Conservation (phyloP, 2,113 vertebrate genomes). For the Bos taurus region ARS-UCD2.0 NC_037334.1:106957501-106958000, state of each 20-base stretch:
- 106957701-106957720: not conserved
- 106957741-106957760: too few species aligned
- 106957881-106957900: not conserved
- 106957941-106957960: not conserved
- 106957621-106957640: not conserved
- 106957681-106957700: not conserved
- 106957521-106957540: not conserved
- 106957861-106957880: not conserved
- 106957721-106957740: not conserved
- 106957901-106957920: not conserved
- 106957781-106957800: not conserved
- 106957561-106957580: not conserved
- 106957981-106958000: not conserved
- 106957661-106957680: not conserved
- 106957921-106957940: not conserved
- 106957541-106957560: not conserved
- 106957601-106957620: not conserved
- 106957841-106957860: not conserved
- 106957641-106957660: not conserved
- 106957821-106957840: not conserved
- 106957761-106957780: not conserved
- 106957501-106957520: not conserved
- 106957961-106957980: not conserved
- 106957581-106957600: not conserved
- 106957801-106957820: not conserved